Base-by-base conservation (phyloP, 1,140 invertebrate genomes). In the Battus philenor region DNA sequence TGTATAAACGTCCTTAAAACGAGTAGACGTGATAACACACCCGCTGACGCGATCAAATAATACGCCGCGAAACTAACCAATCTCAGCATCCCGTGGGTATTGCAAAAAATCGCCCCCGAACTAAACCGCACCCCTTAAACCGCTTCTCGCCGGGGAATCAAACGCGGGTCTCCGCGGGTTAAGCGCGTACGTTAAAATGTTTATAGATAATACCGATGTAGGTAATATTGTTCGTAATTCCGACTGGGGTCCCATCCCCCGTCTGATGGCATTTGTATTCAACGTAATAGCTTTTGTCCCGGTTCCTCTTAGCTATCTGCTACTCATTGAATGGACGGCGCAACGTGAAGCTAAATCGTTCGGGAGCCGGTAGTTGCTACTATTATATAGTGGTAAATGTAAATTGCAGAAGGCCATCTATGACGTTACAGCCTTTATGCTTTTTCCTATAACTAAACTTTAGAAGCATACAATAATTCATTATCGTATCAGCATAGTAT, bases 111-210 rank as follows among this genome's bases (percentile, higher is more conserved):
- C 50, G 44, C 47, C 72, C 74, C 77, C 50, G 38, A 45, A 56
- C 55, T 54, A 41, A 52, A 71, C 63, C 60, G 63, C 66, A 68
- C 71, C 69, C 69, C 53, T 59, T 44, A 54, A 59, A 74, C 64
- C 69, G 62, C 71, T 71, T 68, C 60, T 30, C 68, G 64, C 59
- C 56, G 52, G 70, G 68, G 68, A 76, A 68, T 68, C 68, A 54
- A 64, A 62, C 57, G 48, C 24, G 63, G 71, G 71, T 75, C 74
- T 75, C 68, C 77, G 67, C 73, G 75, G 78, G 78, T 82, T 82
- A 82, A 79, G 65, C 70, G 74, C 50, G 56, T 59, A 75, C 72
- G 74, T 69, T 82, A 78, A 79, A 82, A 82, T 82, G 78, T 82
- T 82, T 82, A 82, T 79, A 79, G 75, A 82, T 82, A 82, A 82